phyloP scores from a whole-genome alignment of 2,888 invertebrate genomes.

The Tubulanus polymorphus region DNA sequence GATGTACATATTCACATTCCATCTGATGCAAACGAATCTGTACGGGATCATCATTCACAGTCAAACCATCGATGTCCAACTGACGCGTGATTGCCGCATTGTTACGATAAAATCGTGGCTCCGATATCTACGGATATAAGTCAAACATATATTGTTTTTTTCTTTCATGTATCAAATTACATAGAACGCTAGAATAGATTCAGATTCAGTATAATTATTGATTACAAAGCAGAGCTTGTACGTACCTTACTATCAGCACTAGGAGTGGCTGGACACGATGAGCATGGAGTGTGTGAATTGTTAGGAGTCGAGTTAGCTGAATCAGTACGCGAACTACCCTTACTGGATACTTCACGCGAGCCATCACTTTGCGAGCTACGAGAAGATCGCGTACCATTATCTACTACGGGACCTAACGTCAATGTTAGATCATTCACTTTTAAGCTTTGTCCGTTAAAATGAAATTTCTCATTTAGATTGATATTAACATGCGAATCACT shows the following conservation, averaged over 20 bases:
- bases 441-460: not conserved
- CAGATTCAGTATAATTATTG: not conserved
- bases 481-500: conserved; percentile 36
- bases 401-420: not conserved
- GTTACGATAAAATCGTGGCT: not conserved
- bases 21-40: conserved; percentile 78
- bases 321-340: conserved; percentile 22
- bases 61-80: conserved; percentile 62
- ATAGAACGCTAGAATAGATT: not conserved
- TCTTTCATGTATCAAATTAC: not conserved
- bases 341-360: conserved; percentile 12
- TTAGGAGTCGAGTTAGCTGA: conserved; percentile 55
- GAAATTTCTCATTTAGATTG: not conserved
- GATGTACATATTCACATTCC: conserved; percentile 59
- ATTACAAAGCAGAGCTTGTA: not conserved
- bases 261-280: conserved; percentile 62
- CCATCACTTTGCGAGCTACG: not conserved
- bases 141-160: not conserved
- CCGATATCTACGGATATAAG: not conserved
- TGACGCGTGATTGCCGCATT: conserved; percentile 23
- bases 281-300: conserved; percentile 61
- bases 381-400: not conserved
- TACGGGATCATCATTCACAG: conserved; percentile 67
- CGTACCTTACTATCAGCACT: conserved; percentile 49
- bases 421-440: conserved; percentile 1